These are phyloP conservation scores for Bursaphelenchus okinawaensis DNA, from an alignment of 2,888 invertebrate genomes.

Conservation along the genomic window DNA sequence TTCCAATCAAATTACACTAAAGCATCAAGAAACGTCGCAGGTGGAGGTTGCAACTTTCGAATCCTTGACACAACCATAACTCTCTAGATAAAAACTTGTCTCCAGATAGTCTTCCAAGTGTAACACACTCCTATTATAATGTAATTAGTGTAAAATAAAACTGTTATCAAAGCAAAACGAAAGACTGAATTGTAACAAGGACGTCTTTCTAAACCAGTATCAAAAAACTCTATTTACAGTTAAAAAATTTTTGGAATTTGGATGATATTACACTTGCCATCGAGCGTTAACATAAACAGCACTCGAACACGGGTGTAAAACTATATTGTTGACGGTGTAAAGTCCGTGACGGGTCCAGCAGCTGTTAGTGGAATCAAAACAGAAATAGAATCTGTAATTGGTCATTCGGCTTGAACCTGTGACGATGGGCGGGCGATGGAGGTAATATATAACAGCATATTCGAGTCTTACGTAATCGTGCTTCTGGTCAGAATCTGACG, in stretches of 20 bases:
- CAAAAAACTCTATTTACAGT: no score
- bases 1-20: not conserved
- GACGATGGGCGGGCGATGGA: not conserved
- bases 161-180: no score
- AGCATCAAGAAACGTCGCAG: not conserved
- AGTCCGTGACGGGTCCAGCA: not conserved
- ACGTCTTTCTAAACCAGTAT: no score
- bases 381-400: not conserved
- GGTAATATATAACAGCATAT: not conserved
- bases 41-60: not conserved
- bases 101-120: no score
- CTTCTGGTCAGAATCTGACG: no score
- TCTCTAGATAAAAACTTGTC: not conserved
- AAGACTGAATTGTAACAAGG: no score
- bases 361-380: not conserved
- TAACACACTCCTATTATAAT: no score
- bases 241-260: no score
- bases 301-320: not conserved
- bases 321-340: not conserved
- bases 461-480: no score
- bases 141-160: no score
- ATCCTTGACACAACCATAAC: not conserved
- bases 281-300: not conserved
- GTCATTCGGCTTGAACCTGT: not conserved
- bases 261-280: no score